Conservation (phyloP, 2,888 invertebrate species). For the Bugula neritina region DNA sequence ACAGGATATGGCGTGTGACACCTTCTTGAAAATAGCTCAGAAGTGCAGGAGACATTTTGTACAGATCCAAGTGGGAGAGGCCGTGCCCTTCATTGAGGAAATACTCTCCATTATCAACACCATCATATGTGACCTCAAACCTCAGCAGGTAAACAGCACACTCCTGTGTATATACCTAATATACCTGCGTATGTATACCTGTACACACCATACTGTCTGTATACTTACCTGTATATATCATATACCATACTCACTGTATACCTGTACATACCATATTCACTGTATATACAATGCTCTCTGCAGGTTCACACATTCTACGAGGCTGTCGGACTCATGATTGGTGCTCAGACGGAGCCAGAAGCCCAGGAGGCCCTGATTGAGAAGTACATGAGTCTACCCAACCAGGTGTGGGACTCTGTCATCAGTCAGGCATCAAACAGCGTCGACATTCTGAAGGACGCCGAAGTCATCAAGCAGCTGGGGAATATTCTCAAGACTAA, state of each 20-base stretch:
- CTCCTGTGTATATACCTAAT: not conserved
- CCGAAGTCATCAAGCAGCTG: constrained; percentile 92
- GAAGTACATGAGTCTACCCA: constrained; percentile 93
- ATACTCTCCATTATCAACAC: constrained; percentile 90
- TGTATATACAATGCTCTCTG: not conserved
- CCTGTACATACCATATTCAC: no score
- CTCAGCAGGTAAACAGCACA: constrained; percentile 71
- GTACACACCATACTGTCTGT: no score
- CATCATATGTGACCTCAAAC: constrained; percentile 97
- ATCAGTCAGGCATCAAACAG: constrained; percentile 92
- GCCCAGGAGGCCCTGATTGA: constrained; percentile 91
- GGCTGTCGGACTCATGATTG: constrained; percentile 98
- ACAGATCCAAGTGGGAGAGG: constrained; percentile 86
- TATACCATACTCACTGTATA: not conserved
- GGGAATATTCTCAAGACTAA: constrained; percentile 98
- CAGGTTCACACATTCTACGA: constrained; percentile 93
- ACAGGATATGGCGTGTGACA: constrained; percentile 99
- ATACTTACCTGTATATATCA: not conserved
- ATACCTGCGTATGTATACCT: not conserved
- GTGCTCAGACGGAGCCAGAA: constrained; percentile 82
- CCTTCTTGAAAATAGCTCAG: constrained; percentile 97
- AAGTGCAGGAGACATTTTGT: constrained; percentile 98
- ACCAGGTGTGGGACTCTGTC: constrained; percentile 96
- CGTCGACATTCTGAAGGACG: constrained; percentile 90
- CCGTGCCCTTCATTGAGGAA: constrained; percentile 96